phyloP scores from a whole-genome alignment of 2,797 vertebrate genomes.

The Oryzias sinensis region DNA sequence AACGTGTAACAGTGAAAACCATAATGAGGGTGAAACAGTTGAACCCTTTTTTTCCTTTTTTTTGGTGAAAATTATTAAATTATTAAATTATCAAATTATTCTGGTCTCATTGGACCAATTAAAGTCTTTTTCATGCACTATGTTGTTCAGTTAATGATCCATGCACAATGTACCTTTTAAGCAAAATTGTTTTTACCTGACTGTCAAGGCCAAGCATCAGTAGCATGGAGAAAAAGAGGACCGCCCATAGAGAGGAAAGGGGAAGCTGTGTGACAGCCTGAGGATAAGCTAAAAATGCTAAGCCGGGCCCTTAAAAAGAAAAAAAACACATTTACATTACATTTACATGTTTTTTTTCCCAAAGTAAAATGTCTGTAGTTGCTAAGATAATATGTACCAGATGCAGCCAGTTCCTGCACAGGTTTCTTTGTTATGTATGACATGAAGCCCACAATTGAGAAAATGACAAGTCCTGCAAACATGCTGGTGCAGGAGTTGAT shows the following conservation, averaged over 20 bases:
- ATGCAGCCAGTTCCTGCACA: conserved; percentile 86
- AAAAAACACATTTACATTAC: background rate
- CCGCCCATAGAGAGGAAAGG: conserved; percentile 88
- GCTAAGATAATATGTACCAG: conserved; percentile 69
- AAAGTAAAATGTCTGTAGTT: too few species aligned
- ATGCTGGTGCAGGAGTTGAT: conserved; percentile 91
- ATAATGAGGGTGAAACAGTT: too few species aligned
- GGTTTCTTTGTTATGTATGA: conserved; percentile 88
- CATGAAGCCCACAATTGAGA: conserved; percentile 95
- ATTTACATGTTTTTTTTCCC: background rate
- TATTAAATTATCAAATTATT: too few species aligned
- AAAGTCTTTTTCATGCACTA: too few species aligned
- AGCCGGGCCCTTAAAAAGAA: conserved; percentile 80
- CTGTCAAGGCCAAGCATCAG: conserved; percentile 93
- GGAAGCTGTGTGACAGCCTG: conserved; percentile 90
- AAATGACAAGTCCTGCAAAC: conserved; percentile 91
- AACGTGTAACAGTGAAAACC: too few species aligned
- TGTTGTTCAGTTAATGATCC: too few species aligned
- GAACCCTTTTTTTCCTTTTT: too few species aligned
- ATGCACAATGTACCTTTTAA: too few species aligned
- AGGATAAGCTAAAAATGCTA: conserved; percentile 91
- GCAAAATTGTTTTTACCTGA: conserved; percentile 65
- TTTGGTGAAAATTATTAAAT: too few species aligned
- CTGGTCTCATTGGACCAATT: too few species aligned
- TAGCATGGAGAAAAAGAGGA: conserved; percentile 94